A percentile compares a stretch with the other conserved stretches of the same genome.
These are phyloP conservation scores for Dryococelus australis DNA, from an alignment of 2,888 invertebrate species.

Conservation along the genomic window DNA sequence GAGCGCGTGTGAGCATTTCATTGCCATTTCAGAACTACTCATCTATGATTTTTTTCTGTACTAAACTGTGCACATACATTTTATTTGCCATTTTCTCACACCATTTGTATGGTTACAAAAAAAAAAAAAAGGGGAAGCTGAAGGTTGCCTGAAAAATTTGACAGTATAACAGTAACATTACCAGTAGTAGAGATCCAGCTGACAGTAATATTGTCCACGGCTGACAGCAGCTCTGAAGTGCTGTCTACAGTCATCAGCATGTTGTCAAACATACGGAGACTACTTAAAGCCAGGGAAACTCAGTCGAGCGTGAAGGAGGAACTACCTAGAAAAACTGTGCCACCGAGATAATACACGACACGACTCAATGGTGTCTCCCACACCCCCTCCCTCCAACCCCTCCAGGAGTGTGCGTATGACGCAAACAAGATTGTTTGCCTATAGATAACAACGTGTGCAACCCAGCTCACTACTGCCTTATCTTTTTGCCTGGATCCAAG, in stretches of 20 bases:
- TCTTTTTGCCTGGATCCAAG: not conserved
- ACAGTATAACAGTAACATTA: not conserved
- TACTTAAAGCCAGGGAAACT: not conserved
- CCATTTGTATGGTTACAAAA: not conserved
- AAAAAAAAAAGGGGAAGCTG: not conserved
- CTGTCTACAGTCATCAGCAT: not conserved
- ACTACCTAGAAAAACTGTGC: not conserved
- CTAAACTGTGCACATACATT: too few species aligned
- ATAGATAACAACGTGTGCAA: not conserved
- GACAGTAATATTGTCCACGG: not conserved
- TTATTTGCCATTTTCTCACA: too few species aligned
- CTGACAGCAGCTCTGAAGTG: not conserved
- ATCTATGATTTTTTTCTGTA: too few species aligned
- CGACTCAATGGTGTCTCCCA: not conserved
- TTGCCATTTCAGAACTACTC: too few species aligned
- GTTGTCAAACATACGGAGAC: not conserved
- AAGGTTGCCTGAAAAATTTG: not conserved
- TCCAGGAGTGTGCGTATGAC: not conserved
- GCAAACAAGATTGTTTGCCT: not conserved
- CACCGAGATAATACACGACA: not conserved
- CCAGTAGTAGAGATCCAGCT: not conserved
- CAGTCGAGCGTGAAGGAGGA: not conserved
- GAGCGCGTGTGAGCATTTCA: too few species aligned
- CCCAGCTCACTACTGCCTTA: not conserved
- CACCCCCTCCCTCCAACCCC: not conserved